A percentile compares a stretch with the other conserved stretches of the same genome.
Conservation (phyloP, 2,888 invertebrate species). For the Pseudococcus longispinus region DNA sequence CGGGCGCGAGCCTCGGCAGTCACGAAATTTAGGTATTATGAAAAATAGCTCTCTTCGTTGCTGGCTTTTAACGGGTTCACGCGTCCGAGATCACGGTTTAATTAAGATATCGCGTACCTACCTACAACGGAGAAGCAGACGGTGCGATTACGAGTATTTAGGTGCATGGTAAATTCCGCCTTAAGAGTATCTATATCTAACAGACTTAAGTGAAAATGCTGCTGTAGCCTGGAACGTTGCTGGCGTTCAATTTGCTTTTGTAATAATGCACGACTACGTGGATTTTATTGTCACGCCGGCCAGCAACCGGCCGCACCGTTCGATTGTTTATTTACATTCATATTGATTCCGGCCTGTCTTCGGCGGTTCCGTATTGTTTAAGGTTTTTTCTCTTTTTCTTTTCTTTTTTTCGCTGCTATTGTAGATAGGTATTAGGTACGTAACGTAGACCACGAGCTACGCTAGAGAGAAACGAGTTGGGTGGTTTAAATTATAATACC, state of each 20-base stretch:
- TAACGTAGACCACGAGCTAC: background rate
- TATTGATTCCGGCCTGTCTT: conserved; percentile 23
- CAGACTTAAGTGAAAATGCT: background rate
- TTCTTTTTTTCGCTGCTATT: background rate
- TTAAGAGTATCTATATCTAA: too few relatives aligned
- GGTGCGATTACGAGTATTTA: background rate
- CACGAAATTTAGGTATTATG: background rate
- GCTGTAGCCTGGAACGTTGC: background rate
- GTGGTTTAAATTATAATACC: conserved; percentile 27
- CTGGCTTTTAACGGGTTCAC: background rate
- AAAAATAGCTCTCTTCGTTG: background rate
- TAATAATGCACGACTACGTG: conserved; percentile 22
- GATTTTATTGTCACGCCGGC: conserved; percentile 36
- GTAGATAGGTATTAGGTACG: background rate
- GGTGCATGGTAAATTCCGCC: background rate
- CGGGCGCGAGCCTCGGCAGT: background rate
- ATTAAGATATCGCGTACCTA: background rate
- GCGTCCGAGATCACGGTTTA: background rate
- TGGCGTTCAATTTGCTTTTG: background rate
- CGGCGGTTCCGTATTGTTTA: conserved; percentile 13
- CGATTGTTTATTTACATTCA: conserved; percentile 14
- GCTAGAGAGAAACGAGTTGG: background rate
- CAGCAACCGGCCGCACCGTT: background rate
- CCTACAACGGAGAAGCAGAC: background rate
- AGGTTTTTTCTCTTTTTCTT: background rate